Evolutionary conservation across 2,797 vertebrate species (phyloP).

Genomic region (Chelmon rostratus): DNA sequence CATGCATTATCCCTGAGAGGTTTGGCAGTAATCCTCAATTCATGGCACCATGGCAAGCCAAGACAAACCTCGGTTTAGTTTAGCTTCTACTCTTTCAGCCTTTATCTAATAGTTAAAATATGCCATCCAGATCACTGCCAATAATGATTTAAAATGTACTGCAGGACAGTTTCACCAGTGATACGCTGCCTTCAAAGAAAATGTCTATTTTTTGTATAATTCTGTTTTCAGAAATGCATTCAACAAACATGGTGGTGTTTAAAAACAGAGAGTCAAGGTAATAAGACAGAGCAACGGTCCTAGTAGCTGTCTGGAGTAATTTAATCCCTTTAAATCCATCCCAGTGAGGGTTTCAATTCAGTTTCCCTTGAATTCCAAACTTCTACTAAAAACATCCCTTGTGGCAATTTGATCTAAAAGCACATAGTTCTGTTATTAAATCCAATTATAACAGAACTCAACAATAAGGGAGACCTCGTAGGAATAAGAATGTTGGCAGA

Average conservation of each 20-base stretch:
- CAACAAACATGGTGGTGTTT: background rate
- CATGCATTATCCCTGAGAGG: constrained; percentile 26
- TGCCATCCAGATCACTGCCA: constrained; percentile 10
- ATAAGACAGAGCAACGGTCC: background rate
- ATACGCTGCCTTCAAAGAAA: background rate
- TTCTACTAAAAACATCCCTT: constrained; percentile 57
- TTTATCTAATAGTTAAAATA: constrained; percentile 52
- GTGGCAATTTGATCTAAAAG: constrained; percentile 51
- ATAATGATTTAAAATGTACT: constrained; percentile 15
- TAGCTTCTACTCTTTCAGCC: constrained; percentile 32
- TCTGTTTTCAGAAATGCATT: background rate
- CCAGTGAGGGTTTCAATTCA: constrained; percentile 20
- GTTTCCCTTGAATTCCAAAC: constrained; percentile 47
- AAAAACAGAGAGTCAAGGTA: background rate
- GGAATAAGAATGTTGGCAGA: constrained; percentile 53
- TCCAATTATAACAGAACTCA: constrained; percentile 53
- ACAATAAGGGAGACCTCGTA: constrained; percentile 35
- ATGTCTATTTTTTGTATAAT: background rate
- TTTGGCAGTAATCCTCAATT: constrained; percentile 51
- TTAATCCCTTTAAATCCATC: constrained; percentile 41
- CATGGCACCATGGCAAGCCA: constrained; percentile 41
- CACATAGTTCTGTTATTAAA: constrained; percentile 74
- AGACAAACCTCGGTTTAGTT: constrained; percentile 55
- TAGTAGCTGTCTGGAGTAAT: constrained; percentile 7
- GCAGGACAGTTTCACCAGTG: background rate